Evolutionary conservation across 2,797 vertebrate species (phyloP).

Genomic region (Coendou prehensilis): DNA sequence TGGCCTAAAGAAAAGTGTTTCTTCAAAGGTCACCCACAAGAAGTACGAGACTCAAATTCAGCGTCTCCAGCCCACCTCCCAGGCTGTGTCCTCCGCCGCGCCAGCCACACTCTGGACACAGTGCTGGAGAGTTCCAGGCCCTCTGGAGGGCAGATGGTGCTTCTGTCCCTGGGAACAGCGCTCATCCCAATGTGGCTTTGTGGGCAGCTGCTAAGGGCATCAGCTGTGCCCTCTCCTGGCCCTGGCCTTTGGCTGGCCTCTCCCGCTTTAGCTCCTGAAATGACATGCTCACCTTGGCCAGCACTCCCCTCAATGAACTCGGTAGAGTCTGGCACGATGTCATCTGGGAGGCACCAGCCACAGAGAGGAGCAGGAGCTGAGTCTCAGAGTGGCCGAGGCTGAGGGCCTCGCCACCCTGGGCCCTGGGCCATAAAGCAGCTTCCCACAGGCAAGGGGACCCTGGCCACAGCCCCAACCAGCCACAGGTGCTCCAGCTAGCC

Average conservation of each 20-base stretch:
- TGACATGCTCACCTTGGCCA: constrained; percentile 82
- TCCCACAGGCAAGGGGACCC: background rate
- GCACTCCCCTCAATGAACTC: constrained; percentile 78
- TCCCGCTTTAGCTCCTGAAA: constrained; percentile 73
- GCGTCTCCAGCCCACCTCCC: background rate
- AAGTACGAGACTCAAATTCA: background rate
- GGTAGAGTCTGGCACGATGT: constrained; percentile 71
- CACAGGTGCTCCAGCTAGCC: background rate
- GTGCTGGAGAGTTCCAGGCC: background rate
- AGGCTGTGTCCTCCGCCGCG: accelerated
- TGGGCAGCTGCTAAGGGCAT: background rate
- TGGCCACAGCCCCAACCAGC: background rate
- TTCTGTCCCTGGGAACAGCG: background rate
- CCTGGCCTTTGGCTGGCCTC: constrained; percentile 18
- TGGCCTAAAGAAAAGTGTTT: background rate
- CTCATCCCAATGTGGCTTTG: background rate
- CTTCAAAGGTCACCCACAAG: background rate
- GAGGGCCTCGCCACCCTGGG: background rate
- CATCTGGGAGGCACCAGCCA: constrained; percentile 69
- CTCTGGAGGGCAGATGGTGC: background rate
- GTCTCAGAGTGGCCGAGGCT: constrained; percentile 70
- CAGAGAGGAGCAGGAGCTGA: constrained; percentile 57
- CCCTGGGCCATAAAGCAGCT: background rate
- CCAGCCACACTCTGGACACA: background rate
- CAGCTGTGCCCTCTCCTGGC: background rate